Percentiles rank a stretch among this genome's conserved stretches.
Evolutionary conservation across 2,113 vertebrate species (phyloP).

Genomic region (Perca flavescens): DNA sequence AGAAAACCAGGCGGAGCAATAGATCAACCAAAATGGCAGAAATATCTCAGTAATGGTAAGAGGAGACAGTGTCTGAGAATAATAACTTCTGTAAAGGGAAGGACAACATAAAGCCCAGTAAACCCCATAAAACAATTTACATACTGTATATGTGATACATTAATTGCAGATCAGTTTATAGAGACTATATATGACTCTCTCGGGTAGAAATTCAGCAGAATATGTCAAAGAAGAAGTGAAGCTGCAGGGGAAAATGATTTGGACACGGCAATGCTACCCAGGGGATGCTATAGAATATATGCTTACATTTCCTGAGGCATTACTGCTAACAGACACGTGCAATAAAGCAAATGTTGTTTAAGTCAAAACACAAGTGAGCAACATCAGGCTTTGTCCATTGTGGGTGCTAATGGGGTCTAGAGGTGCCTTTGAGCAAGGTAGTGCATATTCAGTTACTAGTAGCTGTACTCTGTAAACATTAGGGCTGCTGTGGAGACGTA

Average conservation of each 20-base stretch:
- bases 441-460: background rate
- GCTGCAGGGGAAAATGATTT: conserved; percentile 9
- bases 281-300: conserved; percentile 4
- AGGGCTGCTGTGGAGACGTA: background rate
- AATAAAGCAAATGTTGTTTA: background rate
- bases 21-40: conserved; percentile 40
- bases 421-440: background rate
- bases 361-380: background rate
- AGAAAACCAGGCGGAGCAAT: conserved; percentile 42
- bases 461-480: background rate
- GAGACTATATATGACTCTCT: background rate
- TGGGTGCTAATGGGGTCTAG: background rate
- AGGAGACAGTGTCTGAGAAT: background rate
- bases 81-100: background rate
- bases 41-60: conserved; percentile 11
- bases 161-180: background rate
- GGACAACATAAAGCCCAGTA: background rate
- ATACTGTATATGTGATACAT: conserved; percentile 3
- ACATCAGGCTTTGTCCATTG: background rate
- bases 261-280: conserved; percentile 8
- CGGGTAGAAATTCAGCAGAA: background rate
- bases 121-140: background rate
- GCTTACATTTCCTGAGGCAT: conserved; percentile 17
- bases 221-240: background rate
- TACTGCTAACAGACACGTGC: conserved; percentile 4